Evolutionary conservation across 2,113 vertebrate species (phyloP), one percentile per base, ranked within the genome.

Genomic region (Geococcyx californianus): DNA sequence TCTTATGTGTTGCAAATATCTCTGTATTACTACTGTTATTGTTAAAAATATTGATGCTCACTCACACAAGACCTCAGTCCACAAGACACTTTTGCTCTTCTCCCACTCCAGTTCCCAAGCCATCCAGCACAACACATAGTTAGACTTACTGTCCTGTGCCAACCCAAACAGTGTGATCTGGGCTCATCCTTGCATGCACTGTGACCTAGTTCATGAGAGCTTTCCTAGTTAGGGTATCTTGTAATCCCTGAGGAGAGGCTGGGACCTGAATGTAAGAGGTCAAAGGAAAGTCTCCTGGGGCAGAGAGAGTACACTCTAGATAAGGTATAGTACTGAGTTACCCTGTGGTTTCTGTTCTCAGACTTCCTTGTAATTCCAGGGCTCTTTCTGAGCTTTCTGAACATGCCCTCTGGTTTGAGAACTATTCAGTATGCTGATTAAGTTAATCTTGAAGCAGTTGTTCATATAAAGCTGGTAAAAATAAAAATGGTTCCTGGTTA

Each of bases 51-150:
- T 0, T 38, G 8, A 33, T 63, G 70, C n/a, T 64, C 6, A 33
- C 34, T 75, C 31, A 16, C 33, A 24, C 16, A 52, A 38, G 38
- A 68, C 49, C 9, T 54, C 28, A 52, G 70, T 79, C n/a, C 67
- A 31, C 21, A 26, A 40, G 17, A 75, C 18, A 24, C 31, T 79
- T 89, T 3, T 51, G 16, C 7, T 85, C 33, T 84, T 78, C n/a
- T 79, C 24, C 29, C 34, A 34, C 25, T 59, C 6, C 47, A 55
- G 20, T 36, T 94, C 16, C 75, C 73, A 84, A 73, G 69, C 29
- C 23, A 68, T 29, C 29, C 26, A 23, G n/a, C 0, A 0, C 83
- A 92, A 33, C 66, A 38, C 11, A 2, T 23, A 8, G 23, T 60
- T 59, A 76, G 24, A 85, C 14, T 24, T 55, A 28, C 47, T 82